Percentiles rank a stretch among this genome's conserved stretches.
These are phyloP conservation scores for Nephrocerus scutellatus DNA, from an alignment of 2,888 invertebrate species.

Conservation along the genomic window DNA sequence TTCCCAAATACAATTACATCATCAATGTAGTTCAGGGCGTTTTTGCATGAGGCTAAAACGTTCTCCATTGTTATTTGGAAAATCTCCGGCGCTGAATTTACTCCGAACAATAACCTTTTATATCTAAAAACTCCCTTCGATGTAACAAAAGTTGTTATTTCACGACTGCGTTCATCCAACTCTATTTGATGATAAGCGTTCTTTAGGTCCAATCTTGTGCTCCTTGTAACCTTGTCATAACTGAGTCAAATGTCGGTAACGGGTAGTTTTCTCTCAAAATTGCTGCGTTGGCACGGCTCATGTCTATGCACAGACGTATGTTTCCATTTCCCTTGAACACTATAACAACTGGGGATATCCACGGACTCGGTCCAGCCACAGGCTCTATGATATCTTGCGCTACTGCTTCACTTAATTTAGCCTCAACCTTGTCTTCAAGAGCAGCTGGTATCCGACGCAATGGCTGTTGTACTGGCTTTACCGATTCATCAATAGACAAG, in stretches of 20 bases:
- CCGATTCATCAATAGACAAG: constrained; percentile 19
- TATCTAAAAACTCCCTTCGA: constrained; percentile 25
- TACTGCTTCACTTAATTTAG: constrained; percentile 22
- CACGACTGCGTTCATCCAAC: constrained; percentile 11
- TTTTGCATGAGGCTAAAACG: constrained; percentile 27
- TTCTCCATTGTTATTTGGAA: constrained; percentile 28
- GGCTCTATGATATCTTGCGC: constrained; percentile 17
- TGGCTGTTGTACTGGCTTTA: constrained; percentile 22
- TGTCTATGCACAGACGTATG: constrained; percentile 35
- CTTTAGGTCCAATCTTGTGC: constrained; percentile 25
- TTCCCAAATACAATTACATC: constrained; percentile 26
- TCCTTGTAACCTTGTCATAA: constrained; percentile 23
- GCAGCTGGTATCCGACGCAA: constrained; percentile 33
- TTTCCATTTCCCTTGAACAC: constrained; percentile 29
- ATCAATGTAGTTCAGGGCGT: constrained; percentile 25
- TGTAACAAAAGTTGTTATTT: constrained; percentile 19
- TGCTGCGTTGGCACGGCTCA: constrained; percentile 34
- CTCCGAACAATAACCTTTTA: constrained; percentile 37
- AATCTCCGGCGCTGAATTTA: constrained; percentile 27
- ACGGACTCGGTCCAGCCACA: constrained; percentile 20
- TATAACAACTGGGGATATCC: constrained; percentile 37
- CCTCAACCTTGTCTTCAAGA: constrained; percentile 20
- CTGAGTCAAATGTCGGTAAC: constrained; percentile 28
- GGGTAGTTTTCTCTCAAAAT: constrained; percentile 24
- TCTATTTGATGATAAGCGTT: constrained; percentile 29